Evolutionary conservation across 2,113 vertebrate genomes (phyloP).

Genomic region (Bujurquina vittata): DNA sequence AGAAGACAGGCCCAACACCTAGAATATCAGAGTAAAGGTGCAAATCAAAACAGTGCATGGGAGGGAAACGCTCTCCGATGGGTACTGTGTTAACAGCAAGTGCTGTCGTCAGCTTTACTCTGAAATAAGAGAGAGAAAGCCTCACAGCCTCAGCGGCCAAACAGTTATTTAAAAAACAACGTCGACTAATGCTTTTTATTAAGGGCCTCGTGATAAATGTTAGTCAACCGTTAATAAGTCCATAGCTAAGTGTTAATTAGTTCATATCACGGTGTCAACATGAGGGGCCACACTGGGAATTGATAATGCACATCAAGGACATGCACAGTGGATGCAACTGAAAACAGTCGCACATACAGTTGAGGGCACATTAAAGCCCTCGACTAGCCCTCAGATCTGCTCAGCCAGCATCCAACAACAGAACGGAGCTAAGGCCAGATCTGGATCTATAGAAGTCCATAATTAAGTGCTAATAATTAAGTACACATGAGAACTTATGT

Average conservation of each 20-base stretch:
- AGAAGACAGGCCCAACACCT: neutral
- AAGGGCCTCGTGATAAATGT: neutral
- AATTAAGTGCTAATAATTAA: neutral
- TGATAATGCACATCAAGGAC: neutral
- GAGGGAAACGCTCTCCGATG: neutral
- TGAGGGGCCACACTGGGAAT: neutral
- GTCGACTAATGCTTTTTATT: rapidly evolving
- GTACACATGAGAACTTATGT: neutral
- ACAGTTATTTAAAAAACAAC: neutral
- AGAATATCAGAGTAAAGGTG: neutral
- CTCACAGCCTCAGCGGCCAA: rapidly evolving
- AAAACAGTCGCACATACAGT: neutral
- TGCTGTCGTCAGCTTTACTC: neutral
- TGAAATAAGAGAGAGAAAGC: no score
- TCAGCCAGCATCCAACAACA: rapidly evolving
- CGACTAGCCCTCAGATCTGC: neutral
- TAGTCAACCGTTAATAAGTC: neutral
- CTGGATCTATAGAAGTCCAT: neutral
- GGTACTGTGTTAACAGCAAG: neutral
- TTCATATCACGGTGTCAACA: neutral
- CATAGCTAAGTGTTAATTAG: neutral
- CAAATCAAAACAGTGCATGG: neutral
- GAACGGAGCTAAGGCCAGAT: neutral
- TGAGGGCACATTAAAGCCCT: neutral
- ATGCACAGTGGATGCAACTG: neutral